Percentiles rank a stretch among this genome's conserved stretches.
Evolutionary conservation across 2,888 invertebrate genomes (phyloP).

Genomic region (Dicyrtomina minuta): DNA sequence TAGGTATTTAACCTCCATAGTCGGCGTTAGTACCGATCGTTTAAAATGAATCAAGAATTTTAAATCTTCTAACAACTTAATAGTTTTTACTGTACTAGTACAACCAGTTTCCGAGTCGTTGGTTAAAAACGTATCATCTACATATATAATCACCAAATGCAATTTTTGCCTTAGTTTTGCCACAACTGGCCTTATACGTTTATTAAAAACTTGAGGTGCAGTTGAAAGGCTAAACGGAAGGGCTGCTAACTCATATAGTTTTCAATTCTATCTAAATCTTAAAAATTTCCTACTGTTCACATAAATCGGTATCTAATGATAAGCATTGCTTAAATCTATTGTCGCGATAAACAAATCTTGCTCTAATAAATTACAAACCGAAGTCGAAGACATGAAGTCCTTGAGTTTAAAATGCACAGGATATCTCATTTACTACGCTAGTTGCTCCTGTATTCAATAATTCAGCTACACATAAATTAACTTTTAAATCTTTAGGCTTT

Average conservation of each 20-base stretch:
- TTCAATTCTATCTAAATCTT: conserved; percentile 28
- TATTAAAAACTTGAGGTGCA: conserved; percentile 28
- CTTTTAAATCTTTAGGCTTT: background rate
- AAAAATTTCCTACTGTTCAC: conserved; percentile 23
- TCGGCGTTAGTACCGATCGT: background rate
- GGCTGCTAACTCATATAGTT: conserved; percentile 23
- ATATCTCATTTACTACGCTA: background rate
- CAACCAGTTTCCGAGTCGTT: background rate
- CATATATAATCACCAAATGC: conserved; percentile 20
- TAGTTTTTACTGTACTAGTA: background rate
- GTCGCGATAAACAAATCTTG: conserved; percentile 13
- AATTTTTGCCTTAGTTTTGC: background rate
- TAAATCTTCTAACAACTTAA: background rate
- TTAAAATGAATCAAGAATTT: conserved; percentile 6
- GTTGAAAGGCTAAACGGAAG: conserved; percentile 32
- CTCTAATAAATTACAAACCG: conserved; percentile 25
- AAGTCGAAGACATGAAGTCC: conserved; percentile 26
- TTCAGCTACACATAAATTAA: background rate
- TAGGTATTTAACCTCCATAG: conserved; percentile 1
- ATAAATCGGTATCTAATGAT: conserved; percentile 29
- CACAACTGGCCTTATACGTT: conserved; percentile 30
- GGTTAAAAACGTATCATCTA: conserved; percentile 35
- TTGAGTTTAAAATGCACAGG: conserved; percentile 19
- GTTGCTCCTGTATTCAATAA: background rate
- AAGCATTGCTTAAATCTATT: conserved; percentile 34